Evolutionary conservation across 2,113 vertebrate species (phyloP).

Genomic region (Colinus virginianus): DNA sequence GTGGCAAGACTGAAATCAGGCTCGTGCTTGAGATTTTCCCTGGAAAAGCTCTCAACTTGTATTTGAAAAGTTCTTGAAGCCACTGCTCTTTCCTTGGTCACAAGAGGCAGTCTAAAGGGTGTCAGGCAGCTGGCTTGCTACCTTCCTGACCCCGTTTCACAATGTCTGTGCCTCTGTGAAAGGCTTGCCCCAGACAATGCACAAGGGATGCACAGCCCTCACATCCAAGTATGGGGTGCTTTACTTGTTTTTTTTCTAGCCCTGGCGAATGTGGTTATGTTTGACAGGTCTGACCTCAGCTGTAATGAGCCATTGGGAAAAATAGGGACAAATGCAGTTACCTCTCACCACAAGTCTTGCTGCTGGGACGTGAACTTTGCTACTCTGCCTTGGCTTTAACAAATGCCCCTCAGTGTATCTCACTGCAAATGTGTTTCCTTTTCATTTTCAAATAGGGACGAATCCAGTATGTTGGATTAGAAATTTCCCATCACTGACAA

Average conservation of each 20-base stretch:
- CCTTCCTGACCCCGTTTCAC: slow-evolving; percentile 68
- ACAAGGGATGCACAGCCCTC: slow-evolving; percentile 40
- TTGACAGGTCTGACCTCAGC: slow-evolving; percentile 65
- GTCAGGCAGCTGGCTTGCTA: slow-evolving; percentile 70
- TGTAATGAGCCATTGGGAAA: slow-evolving; percentile 31
- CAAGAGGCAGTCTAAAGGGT: background rate
- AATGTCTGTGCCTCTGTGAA: slow-evolving; percentile 65
- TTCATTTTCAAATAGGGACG: slow-evolving; percentile 73
- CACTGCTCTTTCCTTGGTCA: slow-evolving; percentile 7
- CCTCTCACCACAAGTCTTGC: slow-evolving; percentile 37
- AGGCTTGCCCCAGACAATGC: slow-evolving; percentile 65
- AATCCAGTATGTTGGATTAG: slow-evolving; percentile 71
- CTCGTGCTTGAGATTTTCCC: background rate
- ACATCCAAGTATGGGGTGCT: slow-evolving; percentile 32
- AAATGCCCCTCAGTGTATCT: slow-evolving; percentile 64
- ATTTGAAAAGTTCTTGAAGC: slow-evolving; percentile 7
- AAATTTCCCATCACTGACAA: slow-evolving; percentile 70
- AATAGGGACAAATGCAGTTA: slow-evolving; percentile 66
- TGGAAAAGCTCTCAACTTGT: background rate
- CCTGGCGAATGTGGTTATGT: accelerated
- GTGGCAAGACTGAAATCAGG: background rate
- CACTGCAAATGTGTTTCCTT: slow-evolving; percentile 71
- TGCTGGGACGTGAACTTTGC: slow-evolving; percentile 72
- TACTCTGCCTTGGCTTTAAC: slow-evolving; percentile 67
- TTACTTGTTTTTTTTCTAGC: background rate